Base-by-base conservation (phyloP, 2,888 invertebrate genomes). In the Drosophila helvetica region DNA sequence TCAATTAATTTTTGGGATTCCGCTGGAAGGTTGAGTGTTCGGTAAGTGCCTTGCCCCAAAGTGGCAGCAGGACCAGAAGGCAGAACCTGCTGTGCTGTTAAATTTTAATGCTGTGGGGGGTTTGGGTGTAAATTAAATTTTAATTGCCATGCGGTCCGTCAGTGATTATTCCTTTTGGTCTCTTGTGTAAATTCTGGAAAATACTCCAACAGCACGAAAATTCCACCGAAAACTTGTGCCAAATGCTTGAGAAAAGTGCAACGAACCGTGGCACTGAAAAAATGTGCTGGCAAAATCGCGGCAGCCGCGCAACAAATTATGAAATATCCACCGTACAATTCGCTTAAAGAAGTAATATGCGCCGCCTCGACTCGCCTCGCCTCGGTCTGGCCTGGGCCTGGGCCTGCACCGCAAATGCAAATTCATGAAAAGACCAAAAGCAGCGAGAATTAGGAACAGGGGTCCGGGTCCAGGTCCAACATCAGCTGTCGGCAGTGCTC, bases 351-450 rank as follows among this genome's bases (percentile, higher is more conserved):
- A 65, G 64, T 67, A 77, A 74, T 77, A 80, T 69, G 64, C 72
- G 52, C 47, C 66, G 53, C n/a, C n/a, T n/a, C n/a, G n/a, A n/a
- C n/a, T n/a, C n/a, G n/a, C n/a, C n/a, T n/a, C n/a, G n/a, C 63
- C 61, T 52, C 52, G 52, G 27, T 52, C 54, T 58, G 25, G 25
- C 3, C 22, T 22, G 22, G 25, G 50, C 63, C 58, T 52, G 47
- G 55, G 22, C 45, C 54, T 57, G 61, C 45, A 74, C 62, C 71
- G 75, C 83, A 77, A 78, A 81, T 77, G 73, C 59, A 74, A 82
- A 85, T 79, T 79, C 73, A 77, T 80, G 62, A 86, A 86, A 83
- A 82, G 83, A 78, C 84, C 57, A 67, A 75, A 22, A 69, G 64
- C 59, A 47, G 30, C 43, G 48, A 51, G 43, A 48, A 55, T 55